These are phyloP conservation scores for Syngnathoides biaculeatus DNA, from an alignment of 2,113 vertebrate species.

Conservation along the genomic window DNA sequence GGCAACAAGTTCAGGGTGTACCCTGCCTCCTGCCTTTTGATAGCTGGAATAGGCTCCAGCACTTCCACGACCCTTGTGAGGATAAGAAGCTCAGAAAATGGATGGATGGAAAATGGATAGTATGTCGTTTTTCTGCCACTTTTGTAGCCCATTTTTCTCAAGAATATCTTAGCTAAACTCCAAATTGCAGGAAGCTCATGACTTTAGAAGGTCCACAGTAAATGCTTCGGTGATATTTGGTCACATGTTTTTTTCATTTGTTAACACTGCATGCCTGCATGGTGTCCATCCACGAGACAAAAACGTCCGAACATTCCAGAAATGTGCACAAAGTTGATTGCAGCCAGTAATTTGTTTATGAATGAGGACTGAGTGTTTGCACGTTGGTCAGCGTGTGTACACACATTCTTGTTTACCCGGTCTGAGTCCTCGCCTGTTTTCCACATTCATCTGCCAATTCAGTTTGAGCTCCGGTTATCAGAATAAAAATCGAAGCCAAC, in stretches of 20 bases:
- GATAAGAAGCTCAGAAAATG: too few species aligned
- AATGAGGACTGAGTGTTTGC: slow-evolving; percentile 3
- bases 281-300: background rate
- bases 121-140: background rate
- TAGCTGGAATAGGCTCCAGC: too few species aligned
- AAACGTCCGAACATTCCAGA: slow-evolving; percentile 19
- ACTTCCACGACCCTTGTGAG: too few species aligned
- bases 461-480: background rate
- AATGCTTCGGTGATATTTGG: background rate
- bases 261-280: background rate
- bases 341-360: slow-evolving; percentile 16
- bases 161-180: background rate
- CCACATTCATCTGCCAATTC: too few species aligned
- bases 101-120: too few species aligned
- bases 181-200: background rate
- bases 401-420: too few species aligned
- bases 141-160: background rate
- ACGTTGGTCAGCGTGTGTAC: slow-evolving; percentile 3
- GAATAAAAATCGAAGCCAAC: background rate
- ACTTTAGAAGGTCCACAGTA: background rate
- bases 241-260: too few species aligned
- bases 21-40: too few species aligned
- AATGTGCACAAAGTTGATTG: slow-evolving; percentile 6
- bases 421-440: too few species aligned
- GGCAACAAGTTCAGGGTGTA: too few species aligned